Evolutionary conservation across 2,113 vertebrate species (phyloP).

Genomic region (Pelodiscus sinensis): DNA sequence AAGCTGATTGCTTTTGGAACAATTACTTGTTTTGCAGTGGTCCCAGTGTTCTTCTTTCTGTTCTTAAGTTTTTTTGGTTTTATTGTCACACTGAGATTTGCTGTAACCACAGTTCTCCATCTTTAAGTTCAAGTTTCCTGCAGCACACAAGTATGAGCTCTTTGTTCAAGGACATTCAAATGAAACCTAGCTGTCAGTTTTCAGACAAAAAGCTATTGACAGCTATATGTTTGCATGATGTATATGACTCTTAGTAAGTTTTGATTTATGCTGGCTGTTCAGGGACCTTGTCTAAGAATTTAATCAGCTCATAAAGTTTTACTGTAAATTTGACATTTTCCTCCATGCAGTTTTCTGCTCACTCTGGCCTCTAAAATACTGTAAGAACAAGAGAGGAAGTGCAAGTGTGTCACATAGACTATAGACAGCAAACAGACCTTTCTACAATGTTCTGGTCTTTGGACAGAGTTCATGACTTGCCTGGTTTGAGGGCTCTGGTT

Average conservation of each 20-base stretch:
- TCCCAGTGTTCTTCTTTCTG: not conserved
- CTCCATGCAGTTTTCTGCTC: not conserved
- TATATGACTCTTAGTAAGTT: not conserved
- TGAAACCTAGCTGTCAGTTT: not conserved
- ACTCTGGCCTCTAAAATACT: not conserved
- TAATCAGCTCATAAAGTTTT: fast-evolving
- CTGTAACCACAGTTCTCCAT: not conserved
- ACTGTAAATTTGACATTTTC: not conserved
- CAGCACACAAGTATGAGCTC: not conserved
- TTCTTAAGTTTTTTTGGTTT: not conserved
- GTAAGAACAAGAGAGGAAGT: not conserved
- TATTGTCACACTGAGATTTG: slow-evolving; percentile 6
- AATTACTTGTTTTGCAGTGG: not conserved
- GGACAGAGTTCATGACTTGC: not conserved
- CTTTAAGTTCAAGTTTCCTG: slow-evolving; percentile 9
- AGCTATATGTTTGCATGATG: not conserved
- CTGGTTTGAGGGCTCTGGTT: not conserved
- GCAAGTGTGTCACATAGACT: not conserved
- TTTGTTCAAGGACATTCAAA: not conserved
- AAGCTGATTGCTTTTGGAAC: not conserved
- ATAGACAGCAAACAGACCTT: not conserved
- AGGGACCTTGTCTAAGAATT: not conserved
- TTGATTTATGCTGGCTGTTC: not conserved
- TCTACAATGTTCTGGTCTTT: not conserved
- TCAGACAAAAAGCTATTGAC: not conserved